A percentile compares a stretch with the other conserved stretches of the same genome.
These are phyloP conservation scores for Eleginops maclovinus DNA, from an alignment of 2,113 vertebrate genomes.

Conservation along the genomic window DNA sequence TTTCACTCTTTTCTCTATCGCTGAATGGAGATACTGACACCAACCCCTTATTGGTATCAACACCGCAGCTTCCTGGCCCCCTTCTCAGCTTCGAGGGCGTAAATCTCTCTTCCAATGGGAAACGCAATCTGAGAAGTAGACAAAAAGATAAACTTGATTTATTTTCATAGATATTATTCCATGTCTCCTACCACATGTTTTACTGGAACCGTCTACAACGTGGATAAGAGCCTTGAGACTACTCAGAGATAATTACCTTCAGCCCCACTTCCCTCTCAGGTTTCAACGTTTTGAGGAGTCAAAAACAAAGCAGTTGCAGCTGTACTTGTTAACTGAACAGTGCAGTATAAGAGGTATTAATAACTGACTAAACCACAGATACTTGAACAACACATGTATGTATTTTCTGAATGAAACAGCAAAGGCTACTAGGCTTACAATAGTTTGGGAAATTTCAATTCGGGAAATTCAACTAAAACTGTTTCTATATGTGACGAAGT, in stretches of 20 bases:
- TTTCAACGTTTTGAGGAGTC: background rate
- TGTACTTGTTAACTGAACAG: too few relatives aligned
- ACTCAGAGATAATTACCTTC: background rate
- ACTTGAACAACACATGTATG: too few relatives aligned
- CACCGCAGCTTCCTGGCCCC: constrained; percentile 24
- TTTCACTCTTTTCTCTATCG: constrained; percentile 18
- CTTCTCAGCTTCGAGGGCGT: constrained; percentile 49
- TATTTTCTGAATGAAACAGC: too few relatives aligned
- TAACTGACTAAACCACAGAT: too few relatives aligned
- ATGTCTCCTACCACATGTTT: background rate
- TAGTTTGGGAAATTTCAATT: too few relatives aligned
- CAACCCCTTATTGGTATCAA: constrained; percentile 29
- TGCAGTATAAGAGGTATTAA: too few relatives aligned
- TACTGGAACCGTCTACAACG: background rate
- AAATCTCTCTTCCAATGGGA: constrained; percentile 65
- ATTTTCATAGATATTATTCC: background rate
- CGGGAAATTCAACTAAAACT: too few relatives aligned
- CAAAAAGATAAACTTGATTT: constrained; percentile 9
- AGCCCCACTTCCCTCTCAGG: background rate
- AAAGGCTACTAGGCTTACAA: too few relatives aligned
- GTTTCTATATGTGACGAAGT: too few relatives aligned
- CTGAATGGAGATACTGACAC: constrained; percentile 18
- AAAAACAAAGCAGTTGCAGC: constrained; percentile 1
- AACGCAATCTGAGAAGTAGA: constrained; percentile 74
- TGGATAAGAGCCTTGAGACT: background rate